Evolutionary conservation across 1,140 invertebrate genomes (phyloP), one percentile per base, ranked within the genome.

Genomic region (Eriosoma lanigerum): DNA sequence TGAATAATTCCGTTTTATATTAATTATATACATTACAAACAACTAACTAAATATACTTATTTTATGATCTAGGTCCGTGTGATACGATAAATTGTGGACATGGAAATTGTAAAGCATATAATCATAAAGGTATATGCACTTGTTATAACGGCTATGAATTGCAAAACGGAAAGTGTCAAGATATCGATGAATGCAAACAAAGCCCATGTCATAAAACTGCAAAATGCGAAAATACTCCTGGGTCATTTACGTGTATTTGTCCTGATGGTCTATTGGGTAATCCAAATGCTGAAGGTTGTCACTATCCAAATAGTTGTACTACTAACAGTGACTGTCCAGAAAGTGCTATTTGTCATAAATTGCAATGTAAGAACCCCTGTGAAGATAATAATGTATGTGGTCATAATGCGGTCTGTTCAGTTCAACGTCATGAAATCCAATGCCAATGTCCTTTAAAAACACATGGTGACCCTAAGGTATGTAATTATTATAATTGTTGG

Each of bases 371-470:
- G 9, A 91, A 93, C 84, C 93, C 94, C 3, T 96, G 94, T 83
- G 83, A 88, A 0, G 86, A 89, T 21, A 87, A 88, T 9, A 86
- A 88, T 0, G 89, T 93, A 17, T 97, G 95, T 84, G 94, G 94
- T 15, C 90, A 90, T 21, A 91, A 92, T 38, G 94, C 94, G 13
- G 87, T 92, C 80, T 97, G 95, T 83, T 86, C 89, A 54, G 91
- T 90, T 0, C 87, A 90, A 62, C 89, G 90, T 62, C 94, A 96
- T 83, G 88, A 89, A 81, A 90, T 92, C 3, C 91, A 92, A 81
- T 97, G 95, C 84, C 89, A 89, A 64, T 96, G 95, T 86, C 94
- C 94, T 60, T 84, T 88, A n/a, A 94, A 94, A 52, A 94, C 92
- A 6, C 94, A 96, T 85, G 94, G 94, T 29, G 90, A 95, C 85